phyloP scores from a whole-genome alignment of 2,888 invertebrate species.

The Arctia plantaginis region DNA sequence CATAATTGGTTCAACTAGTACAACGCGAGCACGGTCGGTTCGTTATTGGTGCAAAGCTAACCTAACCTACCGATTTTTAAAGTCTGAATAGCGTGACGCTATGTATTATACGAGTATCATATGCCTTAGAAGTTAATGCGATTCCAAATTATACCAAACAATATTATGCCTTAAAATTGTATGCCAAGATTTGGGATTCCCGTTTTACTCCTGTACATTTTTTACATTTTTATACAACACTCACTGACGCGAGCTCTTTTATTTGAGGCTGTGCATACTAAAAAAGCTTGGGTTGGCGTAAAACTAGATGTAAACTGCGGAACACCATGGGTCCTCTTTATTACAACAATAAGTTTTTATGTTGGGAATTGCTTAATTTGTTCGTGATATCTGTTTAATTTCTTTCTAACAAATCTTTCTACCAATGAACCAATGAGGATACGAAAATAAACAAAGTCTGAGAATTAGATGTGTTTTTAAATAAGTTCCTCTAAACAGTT shows the following conservation, averaged over 20 bases:
- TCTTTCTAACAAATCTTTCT: background rate
- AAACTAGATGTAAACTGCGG: background rate
- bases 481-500: background rate
- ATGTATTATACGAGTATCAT: background rate
- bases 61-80: background rate
- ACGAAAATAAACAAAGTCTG: conserved; percentile 10
- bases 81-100: background rate
- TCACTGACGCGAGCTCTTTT: background rate
- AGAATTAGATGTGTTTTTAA: background rate
- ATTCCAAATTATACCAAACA: background rate
- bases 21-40: background rate
- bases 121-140: background rate
- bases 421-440: background rate
- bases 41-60: background rate
- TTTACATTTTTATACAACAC: background rate
- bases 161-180: background rate
- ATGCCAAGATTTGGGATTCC: background rate
- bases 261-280: background rate
- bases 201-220: background rate
- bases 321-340: background rate
- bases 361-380: background rate
- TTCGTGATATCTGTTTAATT: background rate
- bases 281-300: background rate
- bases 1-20: background rate
- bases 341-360: background rate